Evolutionary conservation across 92 coral and sea anemone species (phyloP).

Genomic region (Porites rus): DNA sequence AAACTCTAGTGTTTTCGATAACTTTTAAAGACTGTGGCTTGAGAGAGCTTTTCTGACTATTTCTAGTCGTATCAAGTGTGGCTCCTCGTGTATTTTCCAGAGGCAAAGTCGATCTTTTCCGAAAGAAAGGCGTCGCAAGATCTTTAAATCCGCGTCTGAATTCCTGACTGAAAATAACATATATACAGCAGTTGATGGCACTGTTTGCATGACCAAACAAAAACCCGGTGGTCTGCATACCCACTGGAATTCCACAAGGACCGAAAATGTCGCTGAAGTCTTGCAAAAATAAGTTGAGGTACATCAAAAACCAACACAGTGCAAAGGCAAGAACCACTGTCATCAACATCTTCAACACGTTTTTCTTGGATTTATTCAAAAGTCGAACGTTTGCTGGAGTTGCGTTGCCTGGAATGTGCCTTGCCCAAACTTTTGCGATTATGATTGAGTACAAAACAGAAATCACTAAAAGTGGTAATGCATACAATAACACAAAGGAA

Average conservation of each 20-base stretch:
- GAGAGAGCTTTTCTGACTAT: neutral
- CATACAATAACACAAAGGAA: conserved; percentile 60
- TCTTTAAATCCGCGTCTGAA: conserved; percentile 67
- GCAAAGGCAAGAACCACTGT: conserved; percentile 69
- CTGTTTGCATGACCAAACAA: conserved; percentile 68
- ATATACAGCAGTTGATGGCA: conserved; percentile 69
- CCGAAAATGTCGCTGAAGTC: conserved; percentile 31
- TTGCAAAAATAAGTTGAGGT: conserved; percentile 40
- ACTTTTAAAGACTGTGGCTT: conserved; percentile 14
- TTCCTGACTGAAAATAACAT: conserved; percentile 75
- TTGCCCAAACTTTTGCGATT: conserved; percentile 69
- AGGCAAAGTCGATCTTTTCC: conserved; percentile 14
- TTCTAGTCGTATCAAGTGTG: conserved; percentile 15
- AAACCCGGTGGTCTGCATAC: conserved; percentile 32
- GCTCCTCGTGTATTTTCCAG: neutral
- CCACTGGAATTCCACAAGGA: conserved; percentile 46
- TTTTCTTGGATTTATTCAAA: conserved; percentile 54
- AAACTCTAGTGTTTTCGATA: conserved; percentile 1
- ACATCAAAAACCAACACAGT: conserved; percentile 63
- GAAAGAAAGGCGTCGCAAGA: conserved; percentile 48
- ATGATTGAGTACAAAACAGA: conserved; percentile 65
- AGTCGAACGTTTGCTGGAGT: conserved; percentile 55
- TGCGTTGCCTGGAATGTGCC: conserved; percentile 74
- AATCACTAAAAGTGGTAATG: conserved; percentile 59
- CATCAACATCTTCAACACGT: conserved; percentile 73